Conservation (phyloP, 2,113 vertebrate species). For the Neolamprologus hecqui region DNA sequence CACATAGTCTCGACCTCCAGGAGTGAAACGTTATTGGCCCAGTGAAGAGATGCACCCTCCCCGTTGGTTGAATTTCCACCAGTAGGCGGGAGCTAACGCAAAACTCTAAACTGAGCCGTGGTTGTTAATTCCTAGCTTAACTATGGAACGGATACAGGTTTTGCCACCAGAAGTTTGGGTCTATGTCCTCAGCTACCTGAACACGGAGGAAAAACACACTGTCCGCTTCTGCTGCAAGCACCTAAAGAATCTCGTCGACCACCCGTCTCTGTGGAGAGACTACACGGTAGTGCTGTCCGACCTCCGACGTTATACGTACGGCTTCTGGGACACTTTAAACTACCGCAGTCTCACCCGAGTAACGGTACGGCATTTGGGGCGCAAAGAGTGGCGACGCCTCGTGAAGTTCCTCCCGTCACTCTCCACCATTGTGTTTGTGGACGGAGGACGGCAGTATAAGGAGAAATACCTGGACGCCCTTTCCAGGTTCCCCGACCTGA, state of each 20-base stretch:
- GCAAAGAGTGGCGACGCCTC: conserved; percentile 56
- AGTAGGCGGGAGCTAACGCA: background rate
- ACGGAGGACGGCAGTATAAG: conserved; percentile 44
- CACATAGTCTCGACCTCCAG: background rate
- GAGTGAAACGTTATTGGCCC: background rate
- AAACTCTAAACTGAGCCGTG: background rate
- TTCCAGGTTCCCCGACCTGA: background rate
- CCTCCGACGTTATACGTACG: conserved; percentile 55
- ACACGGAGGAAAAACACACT: conserved; percentile 33
- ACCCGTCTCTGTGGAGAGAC: conserved; percentile 39
- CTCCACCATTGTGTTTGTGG: conserved; percentile 44
- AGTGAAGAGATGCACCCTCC: accelerated
- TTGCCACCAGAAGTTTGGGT: conserved; percentile 54
- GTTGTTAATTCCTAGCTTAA: background rate
- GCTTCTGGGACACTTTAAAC: conserved; percentile 48
- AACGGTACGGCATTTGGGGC: conserved; percentile 43
- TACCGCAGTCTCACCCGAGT: conserved; percentile 36
- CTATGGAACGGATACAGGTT: conserved; percentile 8
- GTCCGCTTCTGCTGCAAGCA: conserved; percentile 26
- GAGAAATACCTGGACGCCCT: conserved; percentile 46
- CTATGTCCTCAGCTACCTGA: conserved; percentile 32
- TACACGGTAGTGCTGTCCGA: conserved; percentile 35
- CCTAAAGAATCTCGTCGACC: conserved; percentile 33
- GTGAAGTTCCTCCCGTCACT: conserved; percentile 44
- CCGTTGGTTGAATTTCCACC: background rate